These are phyloP conservation scores for Cichladusa arquata DNA, from an alignment of 2,113 vertebrate genomes.

Conservation along the genomic window DNA sequence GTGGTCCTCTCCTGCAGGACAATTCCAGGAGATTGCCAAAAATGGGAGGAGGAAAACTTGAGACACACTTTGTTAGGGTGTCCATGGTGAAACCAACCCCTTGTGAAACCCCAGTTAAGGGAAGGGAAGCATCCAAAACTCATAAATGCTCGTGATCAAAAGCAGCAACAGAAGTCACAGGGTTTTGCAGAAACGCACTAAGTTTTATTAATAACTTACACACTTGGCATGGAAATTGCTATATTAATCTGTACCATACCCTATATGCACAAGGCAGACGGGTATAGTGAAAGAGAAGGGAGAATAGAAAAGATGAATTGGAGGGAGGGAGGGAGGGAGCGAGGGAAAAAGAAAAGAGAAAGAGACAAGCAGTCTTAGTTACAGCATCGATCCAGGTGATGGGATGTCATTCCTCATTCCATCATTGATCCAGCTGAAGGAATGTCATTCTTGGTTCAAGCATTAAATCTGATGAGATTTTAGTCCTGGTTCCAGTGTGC, in stretches of 20 bases:
- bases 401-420: no score
- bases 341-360: not conserved
- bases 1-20: no score
- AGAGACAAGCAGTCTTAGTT: not conserved
- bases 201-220: not conserved
- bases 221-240: not conserved
- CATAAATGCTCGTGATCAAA: accelerated
- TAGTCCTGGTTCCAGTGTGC: no score
- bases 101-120: not conserved
- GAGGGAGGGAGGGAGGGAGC: no score
- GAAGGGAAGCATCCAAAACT: not conserved
- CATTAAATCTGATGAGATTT: no score
- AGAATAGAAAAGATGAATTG: no score
- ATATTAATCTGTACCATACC: not conserved
- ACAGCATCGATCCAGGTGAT: not conserved
- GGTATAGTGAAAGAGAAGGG: not conserved
- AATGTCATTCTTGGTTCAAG: no score
- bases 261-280: not conserved
- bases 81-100: not conserved
- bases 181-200: not conserved
- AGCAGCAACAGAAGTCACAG: not conserved
- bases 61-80: not conserved
- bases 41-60: not conserved
- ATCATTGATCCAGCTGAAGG: not conserved
- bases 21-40: not conserved